Evolutionary conservation across 2,888 invertebrate genomes (phyloP), one percentile per base, ranked within the genome.

Genomic region (Synanthedon tipuliformis): DNA sequence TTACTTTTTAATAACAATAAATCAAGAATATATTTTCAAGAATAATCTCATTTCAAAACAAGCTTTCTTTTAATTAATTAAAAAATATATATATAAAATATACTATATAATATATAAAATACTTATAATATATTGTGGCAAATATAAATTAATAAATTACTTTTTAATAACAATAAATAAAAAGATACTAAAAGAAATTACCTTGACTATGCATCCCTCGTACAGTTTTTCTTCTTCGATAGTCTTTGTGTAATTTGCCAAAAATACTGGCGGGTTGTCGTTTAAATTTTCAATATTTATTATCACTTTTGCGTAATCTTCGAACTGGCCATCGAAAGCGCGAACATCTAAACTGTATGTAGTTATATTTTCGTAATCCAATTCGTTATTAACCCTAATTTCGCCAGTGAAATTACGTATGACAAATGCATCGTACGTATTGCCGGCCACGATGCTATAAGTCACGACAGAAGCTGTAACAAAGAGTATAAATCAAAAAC

Each of bases 201-300:
- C 91, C 68, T 81, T 90, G 8, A 92, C 89, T 65, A 94, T 91
- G 69, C 94, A 95, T 41, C 91, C 90, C 59, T 89, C 88, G 53
- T 92, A 89, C 10, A 92, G 68, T 52, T 86, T 89, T 70, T 96
- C 95, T 70, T 95, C 95, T 51, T 89, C 84, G 55, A 95, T 94
- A 1, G 91, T 92, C 51, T 92, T 92, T 52, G 91, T 92, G 64
- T 92, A 92, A 51, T 92, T 89, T 52, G 91, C 92, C 51, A 90
- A 78, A 69, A 98, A 98, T 1, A 92, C 90, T 0, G 98, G 98
- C 0, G 93, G 92, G 75, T 97, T 96, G 73, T 98, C 98, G 71
- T 98, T 98, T 50, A 97, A 93, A 75, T 98, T 95, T 62, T 92
- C 93, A 52, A 97, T 93, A 62, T 92, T 92, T 51, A 98, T 95